Percentiles rank a stretch among this genome's conserved stretches.
These are phyloP conservation scores for Portunus trituberculatus DNA, from an alignment of 1,140 invertebrate genomes.

Conservation along the genomic window DNA sequence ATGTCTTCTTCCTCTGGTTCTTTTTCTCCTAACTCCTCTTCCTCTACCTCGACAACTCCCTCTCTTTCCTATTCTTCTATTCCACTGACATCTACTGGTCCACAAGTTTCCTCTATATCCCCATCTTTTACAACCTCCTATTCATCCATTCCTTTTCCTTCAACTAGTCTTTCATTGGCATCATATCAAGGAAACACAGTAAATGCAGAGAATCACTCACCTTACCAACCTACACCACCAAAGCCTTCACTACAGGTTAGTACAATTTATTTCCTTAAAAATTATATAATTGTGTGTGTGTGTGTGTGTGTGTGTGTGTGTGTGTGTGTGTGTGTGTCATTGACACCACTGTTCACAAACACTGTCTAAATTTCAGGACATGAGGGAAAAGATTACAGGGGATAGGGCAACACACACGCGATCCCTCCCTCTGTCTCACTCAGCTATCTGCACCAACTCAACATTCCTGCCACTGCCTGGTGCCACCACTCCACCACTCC, in stretches of 20 bases:
- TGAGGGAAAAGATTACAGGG: background rate
- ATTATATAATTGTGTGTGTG: too few relatives aligned
- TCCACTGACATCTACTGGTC: background rate
- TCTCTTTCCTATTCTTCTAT: background rate
- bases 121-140: background rate
- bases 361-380: background rate
- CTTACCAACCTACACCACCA: background rate
- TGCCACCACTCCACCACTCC: background rate
- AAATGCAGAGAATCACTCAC: background rate
- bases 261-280: background rate
- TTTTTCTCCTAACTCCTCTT: background rate
- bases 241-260: background rate
- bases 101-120: too few relatives aligned
- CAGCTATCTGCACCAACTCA: background rate
- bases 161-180: background rate
- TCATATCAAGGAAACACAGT: background rate
- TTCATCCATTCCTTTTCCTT: background rate
- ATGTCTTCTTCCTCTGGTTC: background rate
- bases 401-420: background rate
- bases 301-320: background rate
- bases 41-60: background rate
- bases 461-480: background rate
- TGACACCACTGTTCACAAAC: background rate
- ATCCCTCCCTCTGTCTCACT: background rate
- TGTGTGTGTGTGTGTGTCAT: background rate